phyloP scores from a whole-genome alignment of 2,888 invertebrate genomes.

The Abrostola triplasia region DNA sequence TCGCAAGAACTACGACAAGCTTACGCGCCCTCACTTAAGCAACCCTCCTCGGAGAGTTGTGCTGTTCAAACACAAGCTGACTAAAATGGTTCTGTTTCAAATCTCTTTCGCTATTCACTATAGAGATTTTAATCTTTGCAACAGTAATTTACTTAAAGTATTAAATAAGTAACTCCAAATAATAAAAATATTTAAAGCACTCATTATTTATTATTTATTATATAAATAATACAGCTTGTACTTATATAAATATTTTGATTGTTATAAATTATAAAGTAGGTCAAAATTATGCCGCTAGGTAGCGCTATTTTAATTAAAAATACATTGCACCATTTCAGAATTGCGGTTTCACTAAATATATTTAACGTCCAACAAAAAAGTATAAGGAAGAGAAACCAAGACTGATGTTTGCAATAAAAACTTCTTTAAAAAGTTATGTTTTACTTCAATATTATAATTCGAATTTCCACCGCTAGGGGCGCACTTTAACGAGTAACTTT shows the following conservation, averaged over 20 bases:
- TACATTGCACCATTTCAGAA: neutral
- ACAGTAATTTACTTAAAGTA: too few species aligned
- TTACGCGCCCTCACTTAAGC: constrained; percentile 43
- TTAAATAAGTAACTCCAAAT: too few species aligned
- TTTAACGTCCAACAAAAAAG: constrained; percentile 20
- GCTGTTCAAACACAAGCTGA: constrained; percentile 30
- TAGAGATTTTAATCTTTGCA: neutral
- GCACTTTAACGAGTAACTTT: constrained; percentile 49
- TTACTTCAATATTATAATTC: constrained; percentile 34
- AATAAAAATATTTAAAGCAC: neutral
- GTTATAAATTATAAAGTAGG: constrained; percentile 7
- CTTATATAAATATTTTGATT: neutral
- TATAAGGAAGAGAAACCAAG: constrained; percentile 12
- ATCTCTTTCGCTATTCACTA: constrained; percentile 12
- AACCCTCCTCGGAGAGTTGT: constrained; percentile 58
- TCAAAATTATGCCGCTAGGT: constrained; percentile 18
- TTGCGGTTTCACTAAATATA: constrained; percentile 6
- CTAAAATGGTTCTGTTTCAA: constrained; percentile 27
- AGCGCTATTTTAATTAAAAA: constrained; percentile 21
- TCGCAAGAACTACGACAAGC: constrained; percentile 42
- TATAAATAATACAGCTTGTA: neutral
- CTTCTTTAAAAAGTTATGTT: constrained; percentile 26
- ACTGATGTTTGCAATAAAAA: constrained; percentile 27
- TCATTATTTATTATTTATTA: too few species aligned
- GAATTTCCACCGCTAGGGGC: constrained; percentile 57